Percentiles rank a stretch among this genome's conserved stretches.
These are phyloP conservation scores for Galeopsomyia nigrocyanea DNA, from an alignment of 2,888 invertebrate species.

Conservation along the genomic window DNA sequence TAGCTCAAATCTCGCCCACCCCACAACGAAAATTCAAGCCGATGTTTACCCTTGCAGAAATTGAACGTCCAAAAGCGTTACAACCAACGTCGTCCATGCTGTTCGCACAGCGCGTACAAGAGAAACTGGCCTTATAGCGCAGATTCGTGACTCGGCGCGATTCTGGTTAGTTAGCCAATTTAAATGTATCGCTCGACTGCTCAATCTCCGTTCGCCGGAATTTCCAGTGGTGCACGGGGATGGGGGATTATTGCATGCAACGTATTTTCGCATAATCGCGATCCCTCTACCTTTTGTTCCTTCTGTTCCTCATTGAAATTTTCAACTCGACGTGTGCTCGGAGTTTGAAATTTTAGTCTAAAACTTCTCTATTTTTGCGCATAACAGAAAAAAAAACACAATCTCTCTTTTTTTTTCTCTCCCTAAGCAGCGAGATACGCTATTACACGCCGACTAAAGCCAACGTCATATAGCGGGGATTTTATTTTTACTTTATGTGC, in stretches of 20 bases:
- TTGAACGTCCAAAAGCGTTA: conserved; percentile 28
- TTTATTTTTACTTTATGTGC: conserved; percentile 24
- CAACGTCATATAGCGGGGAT: not conserved
- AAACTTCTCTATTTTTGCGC: not conserved
- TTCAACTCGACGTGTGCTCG: too few species aligned
- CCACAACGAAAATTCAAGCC: conserved; percentile 13
- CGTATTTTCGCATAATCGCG: not conserved
- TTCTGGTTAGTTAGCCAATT: conserved; percentile 43
- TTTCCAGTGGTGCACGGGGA: not conserved
- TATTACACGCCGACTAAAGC: not conserved
- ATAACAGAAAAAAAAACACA: not conserved
- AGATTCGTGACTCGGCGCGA: conserved; percentile 20
- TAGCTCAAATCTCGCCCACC: not conserved
- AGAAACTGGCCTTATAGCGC: conserved; percentile 25
- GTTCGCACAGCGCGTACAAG: not conserved
- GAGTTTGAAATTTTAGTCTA: not conserved
- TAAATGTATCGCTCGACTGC: conserved; percentile 36
- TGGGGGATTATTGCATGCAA: conserved; percentile 10
- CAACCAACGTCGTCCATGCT: conserved; percentile 9
- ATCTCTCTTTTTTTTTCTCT: too few species aligned
- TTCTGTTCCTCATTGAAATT: too few species aligned
- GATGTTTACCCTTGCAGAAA: conserved; percentile 32
- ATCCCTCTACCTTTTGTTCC: too few species aligned
- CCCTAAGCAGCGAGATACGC: conserved; percentile 9
- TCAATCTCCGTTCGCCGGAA: conserved; percentile 12